These are phyloP conservation scores for Pomacea maculata DNA, from an alignment of 1,140 invertebrate genomes.

Conservation along the genomic window DNA sequence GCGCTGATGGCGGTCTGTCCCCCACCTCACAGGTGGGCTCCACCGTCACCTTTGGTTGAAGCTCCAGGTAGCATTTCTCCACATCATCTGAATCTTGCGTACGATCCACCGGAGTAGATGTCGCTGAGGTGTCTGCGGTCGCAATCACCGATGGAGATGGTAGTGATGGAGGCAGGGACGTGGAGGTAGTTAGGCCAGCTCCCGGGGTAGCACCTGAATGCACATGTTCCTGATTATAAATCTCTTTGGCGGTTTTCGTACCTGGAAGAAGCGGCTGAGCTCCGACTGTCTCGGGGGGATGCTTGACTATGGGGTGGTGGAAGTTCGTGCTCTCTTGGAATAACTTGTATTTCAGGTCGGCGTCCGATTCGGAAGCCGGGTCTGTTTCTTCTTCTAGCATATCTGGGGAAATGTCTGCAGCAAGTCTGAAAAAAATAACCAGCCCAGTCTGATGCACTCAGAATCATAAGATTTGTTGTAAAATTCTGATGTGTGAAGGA, in stretches of 20 bases:
- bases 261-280: constrained; percentile 7
- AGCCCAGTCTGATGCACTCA: neutral
- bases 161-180: constrained; percentile 9
- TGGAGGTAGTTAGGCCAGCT: neutral
- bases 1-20: neutral
- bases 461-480: neutral
- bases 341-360: neutral
- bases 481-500: neutral
- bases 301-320: neutral
- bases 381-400: constrained; percentile 5
- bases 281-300: neutral
- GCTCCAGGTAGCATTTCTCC: constrained; percentile 11
- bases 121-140: constrained; percentile 15
- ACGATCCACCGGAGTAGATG: neutral
- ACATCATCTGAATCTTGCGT: neutral
- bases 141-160: constrained; percentile 12
- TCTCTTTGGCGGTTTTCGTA: constrained; percentile 26
- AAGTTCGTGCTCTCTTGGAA: constrained; percentile 2
- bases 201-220: neutral
- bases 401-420: constrained; percentile 16
- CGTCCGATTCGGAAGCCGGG: neutral
- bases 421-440: constrained; percentile 20
- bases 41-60: neutral
- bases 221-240: constrained; percentile 30
- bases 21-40: neutral